These are phyloP conservation scores for Chaenogobius annularis DNA, from an alignment of 2,113 vertebrate species.

Conservation along the genomic window DNA sequence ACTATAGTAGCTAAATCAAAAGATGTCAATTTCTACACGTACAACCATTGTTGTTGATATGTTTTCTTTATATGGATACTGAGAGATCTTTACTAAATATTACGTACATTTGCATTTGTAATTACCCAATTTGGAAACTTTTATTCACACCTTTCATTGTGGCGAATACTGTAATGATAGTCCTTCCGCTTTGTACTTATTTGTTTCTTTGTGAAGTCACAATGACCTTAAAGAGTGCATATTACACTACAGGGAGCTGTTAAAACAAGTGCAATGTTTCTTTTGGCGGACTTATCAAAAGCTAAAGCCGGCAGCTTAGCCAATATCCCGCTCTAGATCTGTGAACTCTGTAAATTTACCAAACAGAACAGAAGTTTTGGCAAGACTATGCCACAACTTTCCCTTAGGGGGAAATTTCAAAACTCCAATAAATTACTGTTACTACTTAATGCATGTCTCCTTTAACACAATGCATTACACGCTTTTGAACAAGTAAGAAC, in stretches of 20 bases:
- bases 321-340: constrained; percentile 1
- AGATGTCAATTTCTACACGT: background rate
- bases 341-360: background rate
- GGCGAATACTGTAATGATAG: background rate
- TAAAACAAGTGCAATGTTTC: background rate
- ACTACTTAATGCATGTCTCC: background rate
- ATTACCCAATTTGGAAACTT: background rate
- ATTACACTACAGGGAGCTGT: background rate
- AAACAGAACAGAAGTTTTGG: background rate
- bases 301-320: constrained; percentile 26
- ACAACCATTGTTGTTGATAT: background rate
- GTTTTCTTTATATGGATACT: background rate
- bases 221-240: background rate
- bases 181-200: background rate
- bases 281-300: background rate
- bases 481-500: background rate
- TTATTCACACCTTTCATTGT: background rate
- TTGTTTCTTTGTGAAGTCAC: background rate
- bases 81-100: too few species aligned
- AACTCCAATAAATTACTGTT: constrained; percentile 27
- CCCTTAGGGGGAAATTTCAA: constrained; percentile 50
- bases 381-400: constrained; percentile 29
- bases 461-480: background rate
- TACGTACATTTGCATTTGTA: background rate
- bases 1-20: too few species aligned